These are phyloP conservation scores for Netelia inedita DNA, from an alignment of 2,888 invertebrate species.

Conservation along the genomic window DNA sequence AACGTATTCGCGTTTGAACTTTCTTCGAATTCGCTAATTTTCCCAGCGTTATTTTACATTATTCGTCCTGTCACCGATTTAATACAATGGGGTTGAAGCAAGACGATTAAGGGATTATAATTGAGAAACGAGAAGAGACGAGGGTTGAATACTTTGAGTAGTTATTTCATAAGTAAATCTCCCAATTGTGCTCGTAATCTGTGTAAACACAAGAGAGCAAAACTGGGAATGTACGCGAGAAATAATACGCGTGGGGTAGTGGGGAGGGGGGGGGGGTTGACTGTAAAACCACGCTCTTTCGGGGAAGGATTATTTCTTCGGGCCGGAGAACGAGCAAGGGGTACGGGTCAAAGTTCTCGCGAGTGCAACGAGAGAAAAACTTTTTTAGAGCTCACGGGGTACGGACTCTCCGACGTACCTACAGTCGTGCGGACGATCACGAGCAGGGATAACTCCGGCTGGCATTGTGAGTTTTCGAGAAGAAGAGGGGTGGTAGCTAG, in stretches of 20 bases:
- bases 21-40: too few relatives aligned
- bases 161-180: neutral
- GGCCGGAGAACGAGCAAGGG: constrained; percentile 37
- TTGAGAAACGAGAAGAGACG: neutral
- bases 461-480: constrained; percentile 12
- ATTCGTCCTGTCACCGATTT: neutral
- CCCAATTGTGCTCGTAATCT: neutral
- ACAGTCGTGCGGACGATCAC: neutral
- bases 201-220: neutral
- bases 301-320: constrained; percentile 68
- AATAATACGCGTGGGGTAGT: neutral
- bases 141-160: neutral
- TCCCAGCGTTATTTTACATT: too few relatives aligned
- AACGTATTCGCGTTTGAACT: too few relatives aligned
- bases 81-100: neutral
- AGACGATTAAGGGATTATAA: neutral
- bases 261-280: too few relatives aligned
- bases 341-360: constrained; percentile 14
- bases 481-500: constrained; percentile 30
- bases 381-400: constrained; percentile 61
- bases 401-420: constrained; percentile 14
- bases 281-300: constrained; percentile 2
- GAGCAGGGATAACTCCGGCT: constrained; percentile 27
- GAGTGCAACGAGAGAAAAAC: constrained; percentile 64
- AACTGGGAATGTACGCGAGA: neutral